phyloP scores from a whole-genome alignment of 2,888 invertebrate species.

The Pyrrhosoma nymphula region DNA sequence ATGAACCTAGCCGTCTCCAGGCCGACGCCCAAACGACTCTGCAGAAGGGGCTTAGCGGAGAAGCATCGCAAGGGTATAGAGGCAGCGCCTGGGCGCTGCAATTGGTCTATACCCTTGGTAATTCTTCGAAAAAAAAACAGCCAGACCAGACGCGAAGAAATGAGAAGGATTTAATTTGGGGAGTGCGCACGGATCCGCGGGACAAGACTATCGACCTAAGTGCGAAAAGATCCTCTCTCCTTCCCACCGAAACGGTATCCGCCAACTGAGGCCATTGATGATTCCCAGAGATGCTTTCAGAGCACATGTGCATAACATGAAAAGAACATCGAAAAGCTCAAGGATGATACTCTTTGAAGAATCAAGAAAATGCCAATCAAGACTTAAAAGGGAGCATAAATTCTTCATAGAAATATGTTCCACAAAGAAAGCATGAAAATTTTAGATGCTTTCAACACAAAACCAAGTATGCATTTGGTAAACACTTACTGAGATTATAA shows the following conservation, averaged over 20 bases:
- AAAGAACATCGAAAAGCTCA: background rate
- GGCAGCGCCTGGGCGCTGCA: too few relatives aligned
- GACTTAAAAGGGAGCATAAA: background rate
- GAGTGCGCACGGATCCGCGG: background rate
- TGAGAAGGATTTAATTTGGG: background rate
- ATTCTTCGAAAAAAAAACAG: background rate
- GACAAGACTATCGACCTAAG: conserved; percentile 28
- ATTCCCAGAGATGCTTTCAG: background rate
- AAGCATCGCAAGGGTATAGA: background rate
- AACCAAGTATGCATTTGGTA: too few relatives aligned
- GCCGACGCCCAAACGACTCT: background rate
- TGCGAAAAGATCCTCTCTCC: background rate
- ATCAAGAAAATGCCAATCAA: background rate
- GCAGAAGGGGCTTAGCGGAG: background rate
- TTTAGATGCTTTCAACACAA: too few relatives aligned
- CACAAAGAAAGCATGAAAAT: too few relatives aligned
- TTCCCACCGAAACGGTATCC: background rate
- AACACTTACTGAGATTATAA: too few relatives aligned
- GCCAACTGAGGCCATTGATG: background rate
- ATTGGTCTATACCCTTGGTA: too few relatives aligned
- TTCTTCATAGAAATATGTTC: too few relatives aligned
- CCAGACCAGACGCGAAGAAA: background rate
- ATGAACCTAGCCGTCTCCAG: background rate
- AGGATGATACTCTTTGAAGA: background rate
- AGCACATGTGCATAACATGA: conserved; percentile 26